A percentile compares a stretch with the other conserved stretches of the same genome.
Conservation (phyloP, 2,797 vertebrate genomes). For the Benthosema pterotum region DNA sequence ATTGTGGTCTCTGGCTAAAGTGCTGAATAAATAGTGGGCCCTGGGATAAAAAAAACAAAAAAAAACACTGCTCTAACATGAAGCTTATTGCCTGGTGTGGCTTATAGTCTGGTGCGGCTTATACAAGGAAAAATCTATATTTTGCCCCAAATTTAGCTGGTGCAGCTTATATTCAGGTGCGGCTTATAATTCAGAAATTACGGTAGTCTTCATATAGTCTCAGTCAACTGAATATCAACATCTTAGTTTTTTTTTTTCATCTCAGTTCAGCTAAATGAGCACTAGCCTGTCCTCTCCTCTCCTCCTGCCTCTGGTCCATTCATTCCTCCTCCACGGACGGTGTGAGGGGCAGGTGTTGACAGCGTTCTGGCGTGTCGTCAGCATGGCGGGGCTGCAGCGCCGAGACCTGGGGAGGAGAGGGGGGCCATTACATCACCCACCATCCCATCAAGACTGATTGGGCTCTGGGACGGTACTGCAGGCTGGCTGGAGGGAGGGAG, state of each 20-base stretch:
- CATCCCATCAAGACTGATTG: slow-evolving; percentile 83
- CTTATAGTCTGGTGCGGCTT: no score
- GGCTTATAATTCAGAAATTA: no score
- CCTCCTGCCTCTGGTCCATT: slow-evolving; percentile 37
- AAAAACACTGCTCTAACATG: no score
- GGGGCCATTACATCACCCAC: slow-evolving; percentile 81
- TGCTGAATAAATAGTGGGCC: no score
- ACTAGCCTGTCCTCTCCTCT: slow-evolving; percentile 32
- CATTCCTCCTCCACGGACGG: slow-evolving; percentile 63
- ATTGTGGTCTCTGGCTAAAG: no score
- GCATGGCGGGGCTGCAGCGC: slow-evolving; percentile 59
- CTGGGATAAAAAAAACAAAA: no score
- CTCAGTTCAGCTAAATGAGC: slow-evolving; percentile 26
- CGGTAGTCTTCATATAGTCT: no score
- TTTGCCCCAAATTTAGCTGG: no score
- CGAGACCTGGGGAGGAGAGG: slow-evolving; percentile 33
- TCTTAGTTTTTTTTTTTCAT: not conserved
- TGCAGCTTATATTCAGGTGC: no score
- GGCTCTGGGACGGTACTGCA: slow-evolving; percentile 60
- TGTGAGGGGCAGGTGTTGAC: slow-evolving; percentile 77
- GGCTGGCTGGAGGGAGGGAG: slow-evolving; percentile 46
- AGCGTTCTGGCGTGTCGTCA: slow-evolving; percentile 72
- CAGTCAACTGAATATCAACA: not conserved
- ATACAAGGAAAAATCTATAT: no score
- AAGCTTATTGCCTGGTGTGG: no score